Evolutionary conservation across 1,140 invertebrate species (phyloP).

Genomic region (Temnothorax longispinosus): DNA sequence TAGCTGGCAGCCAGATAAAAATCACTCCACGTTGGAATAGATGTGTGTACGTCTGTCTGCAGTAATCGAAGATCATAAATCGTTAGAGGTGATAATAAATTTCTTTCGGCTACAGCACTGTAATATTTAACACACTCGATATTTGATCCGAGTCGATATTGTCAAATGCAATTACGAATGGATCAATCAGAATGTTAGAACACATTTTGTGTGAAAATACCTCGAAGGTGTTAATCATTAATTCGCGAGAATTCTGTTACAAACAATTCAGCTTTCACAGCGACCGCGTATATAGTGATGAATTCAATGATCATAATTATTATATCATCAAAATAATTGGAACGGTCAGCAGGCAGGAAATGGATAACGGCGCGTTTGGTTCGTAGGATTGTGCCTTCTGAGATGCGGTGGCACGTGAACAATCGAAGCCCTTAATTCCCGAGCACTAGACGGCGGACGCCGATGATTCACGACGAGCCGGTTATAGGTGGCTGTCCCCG

Average conservation of each 20-base stretch:
- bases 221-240: background rate
- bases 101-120: background rate
- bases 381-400: background rate
- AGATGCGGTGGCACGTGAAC: conserved; percentile 43
- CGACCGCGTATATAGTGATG: background rate
- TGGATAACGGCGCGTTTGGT: background rate
- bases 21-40: background rate
- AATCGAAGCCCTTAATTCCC: conserved; percentile 72
- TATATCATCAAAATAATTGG: conserved; percentile 10
- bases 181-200: background rate
- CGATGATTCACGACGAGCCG: conserved; percentile 76
- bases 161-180: background rate
- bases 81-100: background rate
- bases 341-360: background rate
- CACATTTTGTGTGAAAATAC: background rate
- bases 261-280: background rate
- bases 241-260: background rate
- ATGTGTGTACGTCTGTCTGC: background rate
- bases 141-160: background rate
- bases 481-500: conserved; percentile 63
- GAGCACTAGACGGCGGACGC: conserved; percentile 62
- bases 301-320: background rate
- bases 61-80: conserved; percentile 14
- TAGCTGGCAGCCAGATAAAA: background rate
- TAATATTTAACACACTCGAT: background rate